Percentiles rank a stretch among this genome's conserved stretches.
These are phyloP conservation scores for Arctocebus calabarensis DNA, from an alignment of 2,797 vertebrate species.

Conservation along the genomic window DNA sequence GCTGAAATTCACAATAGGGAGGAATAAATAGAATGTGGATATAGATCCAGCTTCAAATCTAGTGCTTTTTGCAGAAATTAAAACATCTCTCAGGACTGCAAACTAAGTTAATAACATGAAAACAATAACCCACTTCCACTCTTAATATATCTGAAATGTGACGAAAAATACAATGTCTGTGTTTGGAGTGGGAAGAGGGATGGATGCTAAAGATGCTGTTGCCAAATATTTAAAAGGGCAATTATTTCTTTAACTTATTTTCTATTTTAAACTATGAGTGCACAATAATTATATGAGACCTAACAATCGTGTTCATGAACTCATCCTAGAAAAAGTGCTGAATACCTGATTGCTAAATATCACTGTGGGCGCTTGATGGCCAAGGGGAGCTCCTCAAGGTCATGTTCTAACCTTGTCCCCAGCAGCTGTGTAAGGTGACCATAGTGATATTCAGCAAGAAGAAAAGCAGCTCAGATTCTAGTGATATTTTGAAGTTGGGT, in stretches of 20 bases:
- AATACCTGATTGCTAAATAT: no score
- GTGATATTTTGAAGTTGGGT: no score
- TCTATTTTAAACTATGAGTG: not conserved
- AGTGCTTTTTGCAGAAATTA: not conserved
- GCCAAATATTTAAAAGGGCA: not conserved
- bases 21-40: not conserved
- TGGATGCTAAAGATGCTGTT: not conserved
- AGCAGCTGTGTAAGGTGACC: no score
- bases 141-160: slow-evolving; percentile 3
- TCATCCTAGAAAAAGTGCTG: no score
- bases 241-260: not conserved
- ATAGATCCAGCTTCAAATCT: slow-evolving; percentile 13
- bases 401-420: no score
- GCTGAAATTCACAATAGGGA: not conserved
- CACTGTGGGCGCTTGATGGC: no score
- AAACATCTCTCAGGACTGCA: not conserved
- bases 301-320: no score
- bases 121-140: not conserved
- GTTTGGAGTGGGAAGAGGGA: not conserved
- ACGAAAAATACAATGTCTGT: not conserved
- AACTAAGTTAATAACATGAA: not conserved
- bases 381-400: no score
- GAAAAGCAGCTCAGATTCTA: no score
- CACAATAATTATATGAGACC: not conserved
- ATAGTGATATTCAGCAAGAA: no score